These are phyloP conservation scores for Thereuonema tuberculata DNA, from an alignment of 1,140 invertebrate species.

Conservation along the genomic window DNA sequence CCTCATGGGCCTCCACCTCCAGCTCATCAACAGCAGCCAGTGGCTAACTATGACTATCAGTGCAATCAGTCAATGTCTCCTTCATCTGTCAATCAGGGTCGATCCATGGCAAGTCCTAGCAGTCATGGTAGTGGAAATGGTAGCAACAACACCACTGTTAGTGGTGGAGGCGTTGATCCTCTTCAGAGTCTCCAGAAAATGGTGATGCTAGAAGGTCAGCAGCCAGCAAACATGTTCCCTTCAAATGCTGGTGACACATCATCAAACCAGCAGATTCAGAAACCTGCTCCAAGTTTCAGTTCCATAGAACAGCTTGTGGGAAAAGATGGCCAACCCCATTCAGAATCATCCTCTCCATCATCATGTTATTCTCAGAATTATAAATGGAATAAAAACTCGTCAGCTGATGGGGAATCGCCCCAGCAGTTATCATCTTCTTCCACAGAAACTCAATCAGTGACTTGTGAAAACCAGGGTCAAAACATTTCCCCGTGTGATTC, in stretches of 20 bases:
- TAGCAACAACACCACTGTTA: conserved; percentile 11
- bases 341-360: background rate
- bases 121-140: background rate
- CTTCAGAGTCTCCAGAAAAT: conserved; percentile 26
- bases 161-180: too few species aligned
- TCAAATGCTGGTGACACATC: background rate
- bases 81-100: background rate
- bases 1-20: conserved; percentile 5
- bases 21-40: conserved; percentile 7
- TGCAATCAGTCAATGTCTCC: background rate
- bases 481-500: too few species aligned
- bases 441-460: too few species aligned
- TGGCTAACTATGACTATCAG: background rate
- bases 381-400: background rate
- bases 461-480: too few species aligned
- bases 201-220: conserved; percentile 21
- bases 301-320: conserved; percentile 1
- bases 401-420: too few species aligned
- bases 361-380: background rate
- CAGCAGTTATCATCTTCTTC: too few species aligned
- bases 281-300: background rate
- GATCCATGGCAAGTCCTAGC: background rate
- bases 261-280: background rate
- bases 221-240: background rate
- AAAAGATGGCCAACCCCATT: background rate